Evolutionary conservation across 2,888 invertebrate species (phyloP).

Genomic region (Paralinhomoeus sp.): DNA sequence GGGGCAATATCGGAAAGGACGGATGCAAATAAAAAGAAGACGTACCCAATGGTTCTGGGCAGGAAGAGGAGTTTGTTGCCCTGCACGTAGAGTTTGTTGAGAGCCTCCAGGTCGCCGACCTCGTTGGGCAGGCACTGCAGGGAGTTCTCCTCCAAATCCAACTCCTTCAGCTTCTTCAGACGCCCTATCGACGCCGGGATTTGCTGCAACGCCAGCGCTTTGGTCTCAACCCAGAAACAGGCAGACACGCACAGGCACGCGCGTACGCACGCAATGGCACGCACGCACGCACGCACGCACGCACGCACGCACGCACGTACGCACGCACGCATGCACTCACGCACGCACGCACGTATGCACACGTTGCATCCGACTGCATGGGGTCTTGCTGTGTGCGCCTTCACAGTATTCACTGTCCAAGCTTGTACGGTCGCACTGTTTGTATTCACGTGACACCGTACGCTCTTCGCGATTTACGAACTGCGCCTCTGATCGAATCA

Average conservation of each 20-base stretch:
- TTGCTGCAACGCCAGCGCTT: constrained; percentile 36
- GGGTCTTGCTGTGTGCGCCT: no score
- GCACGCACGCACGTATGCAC: constrained; percentile 39
- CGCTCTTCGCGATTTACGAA: no score
- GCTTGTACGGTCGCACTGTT: no score
- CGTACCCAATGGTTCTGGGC: constrained; percentile 68
- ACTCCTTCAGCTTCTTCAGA: constrained; percentile 64
- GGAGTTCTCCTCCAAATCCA: constrained; percentile 95
- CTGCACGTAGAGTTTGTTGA: constrained; percentile 78
- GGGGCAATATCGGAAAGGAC: not conserved
- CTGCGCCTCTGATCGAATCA: no score
- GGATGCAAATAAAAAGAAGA: not conserved
- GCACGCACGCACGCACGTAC: no score
- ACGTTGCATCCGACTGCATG: no score
- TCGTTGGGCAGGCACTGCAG: constrained; percentile 84
- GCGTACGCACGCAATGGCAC: no score
- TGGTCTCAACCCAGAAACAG: not conserved
- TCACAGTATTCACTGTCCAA: no score
- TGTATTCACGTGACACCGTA: no score
- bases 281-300: no score
- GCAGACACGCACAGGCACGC: no score
- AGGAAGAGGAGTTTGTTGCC: constrained; percentile 77
- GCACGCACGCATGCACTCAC: no score
- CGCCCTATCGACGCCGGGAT: constrained; percentile 83
- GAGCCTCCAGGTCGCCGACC: constrained; percentile 68